phyloP scores from a whole-genome alignment of 2,113 vertebrate species.

The Ornithorhynchus anatinus region DNA sequence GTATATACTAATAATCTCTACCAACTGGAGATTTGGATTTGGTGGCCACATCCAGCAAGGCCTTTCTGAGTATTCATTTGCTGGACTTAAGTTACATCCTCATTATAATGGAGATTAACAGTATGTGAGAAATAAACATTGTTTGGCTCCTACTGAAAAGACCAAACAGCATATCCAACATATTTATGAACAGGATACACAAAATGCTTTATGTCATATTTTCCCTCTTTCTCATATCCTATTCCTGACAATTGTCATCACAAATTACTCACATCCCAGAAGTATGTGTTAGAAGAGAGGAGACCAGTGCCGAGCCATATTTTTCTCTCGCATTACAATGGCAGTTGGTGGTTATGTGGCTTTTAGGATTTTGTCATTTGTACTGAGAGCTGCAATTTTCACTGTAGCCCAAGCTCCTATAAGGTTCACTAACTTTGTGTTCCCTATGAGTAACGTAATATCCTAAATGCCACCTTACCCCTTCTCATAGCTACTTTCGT shows the following conservation, averaged over 20 bases:
- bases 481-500: too few relatives aligned
- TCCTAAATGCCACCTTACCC: too few relatives aligned
- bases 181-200: neutral
- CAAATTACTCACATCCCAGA: neutral
- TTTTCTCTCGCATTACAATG: fast-evolving
- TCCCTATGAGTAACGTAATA: too few relatives aligned
- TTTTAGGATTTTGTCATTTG: too few relatives aligned
- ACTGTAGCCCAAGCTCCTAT: too few relatives aligned
- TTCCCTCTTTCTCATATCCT: neutral
- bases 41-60: neutral
- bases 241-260: neutral
- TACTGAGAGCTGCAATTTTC: too few relatives aligned
- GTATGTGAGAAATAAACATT: conserved; percentile 18
- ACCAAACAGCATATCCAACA: neutral
- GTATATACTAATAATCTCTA: neutral
- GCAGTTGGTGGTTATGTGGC: too few relatives aligned
- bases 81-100: conserved; percentile 23
- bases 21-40: neutral
- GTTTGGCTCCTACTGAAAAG: conserved; percentile 4
- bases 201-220: neutral
- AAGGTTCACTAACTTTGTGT: too few relatives aligned
- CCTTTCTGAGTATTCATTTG: conserved; percentile 4
- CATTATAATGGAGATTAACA: conserved; percentile 20
- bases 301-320: neutral
- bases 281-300: neutral